phyloP scores from a whole-genome alignment of 1,140 invertebrate species.

The Orchesella cincta region DNA sequence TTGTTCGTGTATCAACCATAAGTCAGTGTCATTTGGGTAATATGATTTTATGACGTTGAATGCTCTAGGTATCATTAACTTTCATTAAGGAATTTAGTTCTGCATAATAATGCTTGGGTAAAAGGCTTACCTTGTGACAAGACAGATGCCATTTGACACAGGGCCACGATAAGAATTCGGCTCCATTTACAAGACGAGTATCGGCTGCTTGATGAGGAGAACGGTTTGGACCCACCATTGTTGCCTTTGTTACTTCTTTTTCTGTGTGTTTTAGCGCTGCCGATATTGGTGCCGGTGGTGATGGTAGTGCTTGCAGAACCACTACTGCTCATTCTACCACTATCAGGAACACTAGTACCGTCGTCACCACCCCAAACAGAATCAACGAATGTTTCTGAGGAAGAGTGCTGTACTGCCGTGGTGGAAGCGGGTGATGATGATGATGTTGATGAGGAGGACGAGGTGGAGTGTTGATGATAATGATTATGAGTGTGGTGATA shows the following conservation, averaged over 20 bases:
- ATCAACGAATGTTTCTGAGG: too few relatives aligned
- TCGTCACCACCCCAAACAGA: background rate
- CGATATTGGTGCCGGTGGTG: conserved; percentile 35
- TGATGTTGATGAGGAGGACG: conserved; percentile 18
- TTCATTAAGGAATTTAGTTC: too few relatives aligned
- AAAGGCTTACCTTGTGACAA: conserved; percentile 48
- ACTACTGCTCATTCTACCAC: background rate
- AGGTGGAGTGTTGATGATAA: background rate
- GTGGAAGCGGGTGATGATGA: conserved; percentile 12
- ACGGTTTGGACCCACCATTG: conserved; percentile 11
- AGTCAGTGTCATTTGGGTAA: too few relatives aligned
- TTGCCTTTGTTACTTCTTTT: background rate
- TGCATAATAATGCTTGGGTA: too few relatives aligned
- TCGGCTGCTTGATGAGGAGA: conserved; percentile 14
- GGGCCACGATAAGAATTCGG: conserved; percentile 47
- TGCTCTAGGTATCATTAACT: too few relatives aligned
- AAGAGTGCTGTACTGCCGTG: background rate
- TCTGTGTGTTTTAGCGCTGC: background rate
- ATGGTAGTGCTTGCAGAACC: background rate
- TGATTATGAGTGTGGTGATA: background rate
- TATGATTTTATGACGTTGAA: too few relatives aligned
- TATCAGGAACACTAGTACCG: background rate
- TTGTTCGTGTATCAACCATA: too few relatives aligned
- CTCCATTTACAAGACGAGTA: conserved; percentile 49
- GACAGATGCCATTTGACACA: conserved; percentile 51